Evolutionary conservation across 2,113 vertebrate genomes (phyloP).

Genomic region (Gymnarchus niloticus): DNA sequence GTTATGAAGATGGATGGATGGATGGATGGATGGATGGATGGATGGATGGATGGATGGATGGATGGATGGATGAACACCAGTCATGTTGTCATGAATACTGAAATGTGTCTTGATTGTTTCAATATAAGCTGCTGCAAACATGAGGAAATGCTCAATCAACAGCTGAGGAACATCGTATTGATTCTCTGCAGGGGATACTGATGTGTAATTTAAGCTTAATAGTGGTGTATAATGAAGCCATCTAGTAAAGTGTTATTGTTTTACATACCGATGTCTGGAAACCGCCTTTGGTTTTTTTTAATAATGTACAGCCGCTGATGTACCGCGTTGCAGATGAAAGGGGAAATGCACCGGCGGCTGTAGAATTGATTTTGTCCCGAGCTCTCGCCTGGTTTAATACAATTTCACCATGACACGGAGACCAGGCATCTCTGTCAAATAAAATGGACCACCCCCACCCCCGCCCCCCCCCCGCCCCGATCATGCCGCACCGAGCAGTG

Average conservation of each 20-base stretch:
- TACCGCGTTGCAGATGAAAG: neutral
- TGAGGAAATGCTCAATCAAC: conserved; percentile 1
- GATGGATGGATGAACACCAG: neutral
- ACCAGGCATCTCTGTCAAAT: neutral
- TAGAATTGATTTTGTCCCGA: neutral
- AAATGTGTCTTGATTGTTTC: neutral
- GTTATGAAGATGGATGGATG: neutral
- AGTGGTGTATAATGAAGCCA: neutral
- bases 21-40: neutral
- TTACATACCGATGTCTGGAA: neutral
- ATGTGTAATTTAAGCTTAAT: conserved; percentile 18
- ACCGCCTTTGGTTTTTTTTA: neutral
- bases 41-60: neutral
- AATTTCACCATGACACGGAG: neutral
- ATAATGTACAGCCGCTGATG: neutral
- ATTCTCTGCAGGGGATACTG: neutral
- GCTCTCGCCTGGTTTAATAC: neutral
- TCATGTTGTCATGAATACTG: conserved; percentile 6
- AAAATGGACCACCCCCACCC: too few relatives aligned
- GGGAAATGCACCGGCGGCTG: neutral
- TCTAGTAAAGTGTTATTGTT: neutral
- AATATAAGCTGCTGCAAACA: neutral
- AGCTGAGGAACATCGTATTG: neutral
- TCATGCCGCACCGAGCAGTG: neutral
- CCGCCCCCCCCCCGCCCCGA: neutral